Base-by-base conservation (phyloP, 2,797 vertebrate genomes). In the Coregonus suidteri region DNA sequence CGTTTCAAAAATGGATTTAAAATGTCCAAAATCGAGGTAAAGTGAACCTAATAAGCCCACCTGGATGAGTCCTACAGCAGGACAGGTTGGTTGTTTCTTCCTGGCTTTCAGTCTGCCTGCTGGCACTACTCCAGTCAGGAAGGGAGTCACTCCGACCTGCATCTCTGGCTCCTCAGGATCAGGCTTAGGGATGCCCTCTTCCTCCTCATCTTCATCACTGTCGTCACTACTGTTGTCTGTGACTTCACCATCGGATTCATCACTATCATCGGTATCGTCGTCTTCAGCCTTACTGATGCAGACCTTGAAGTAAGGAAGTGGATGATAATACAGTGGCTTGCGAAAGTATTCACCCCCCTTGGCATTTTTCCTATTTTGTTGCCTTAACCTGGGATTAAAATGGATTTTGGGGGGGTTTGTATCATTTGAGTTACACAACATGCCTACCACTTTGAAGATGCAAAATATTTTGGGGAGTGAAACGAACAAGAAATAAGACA, bases 51-150 rank as follows among this genome's bases (percentile, higher is more conserved):
- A 81, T 16, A 4, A 59, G 4, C 77, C 80, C 71, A 94, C 94
- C 92, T 93, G 87, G 79, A 95, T 85, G 0, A 92, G 89, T 54
- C 90, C 92, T 30, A 31, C 18, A 18, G 76, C 69, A 59, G 84
- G 68, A 25, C 56, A n/a, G 51, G 77, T 83, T 0, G 34, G 62
- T 47, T 82, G 84, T 81, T 89, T 93, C 83, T 91, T 96, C 84
- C 82, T 91, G 81, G 94, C 97, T 82, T 87, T 93, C 84, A 99
- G 92, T 76, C 80, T 93, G 31, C 97, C 97, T 0, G 95, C 95
- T 85, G 94, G 92, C 88, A 91, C 81, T 84, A 95, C 71, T 59
- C 95, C 92, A 76, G 92, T 87, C 85, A 95, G 91, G 82, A 97
- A 96, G 65, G 96, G 96, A 64, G 94, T 94, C 78, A 93, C 94